A percentile compares a stretch with the other conserved stretches of the same genome.
These are phyloP conservation scores for Anhinga anhinga DNA, from an alignment of 2,113 vertebrate genomes.

Conservation along the genomic window DNA sequence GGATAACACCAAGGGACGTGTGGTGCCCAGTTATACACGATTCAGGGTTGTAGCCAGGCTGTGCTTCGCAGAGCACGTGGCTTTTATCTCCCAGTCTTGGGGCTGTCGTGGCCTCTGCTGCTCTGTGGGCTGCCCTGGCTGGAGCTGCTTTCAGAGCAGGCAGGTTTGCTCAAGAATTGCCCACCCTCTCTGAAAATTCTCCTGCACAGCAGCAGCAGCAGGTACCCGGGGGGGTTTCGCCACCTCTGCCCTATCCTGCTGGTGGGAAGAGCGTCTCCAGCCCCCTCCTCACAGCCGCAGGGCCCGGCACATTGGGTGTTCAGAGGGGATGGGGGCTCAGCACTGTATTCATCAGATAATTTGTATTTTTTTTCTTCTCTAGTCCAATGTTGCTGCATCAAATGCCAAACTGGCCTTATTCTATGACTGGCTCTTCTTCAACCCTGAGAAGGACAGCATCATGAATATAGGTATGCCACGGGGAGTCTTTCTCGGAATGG, in stretches of 20 bases:
- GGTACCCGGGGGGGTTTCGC: accelerated
- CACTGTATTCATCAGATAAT: accelerated
- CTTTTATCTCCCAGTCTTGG: background rate
- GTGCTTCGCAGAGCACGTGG: background rate
- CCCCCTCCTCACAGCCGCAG: accelerated
- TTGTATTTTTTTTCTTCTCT: background rate
- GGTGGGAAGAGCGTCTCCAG: background rate
- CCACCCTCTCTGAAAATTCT: too few species aligned
- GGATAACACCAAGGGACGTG: background rate
- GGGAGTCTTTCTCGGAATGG: accelerated
- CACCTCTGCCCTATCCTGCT: background rate
- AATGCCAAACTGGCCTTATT: slow-evolving; percentile 97
- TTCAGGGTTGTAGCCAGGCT: background rate
- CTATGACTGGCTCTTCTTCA: slow-evolving; percentile 99
- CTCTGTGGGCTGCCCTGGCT: background rate
- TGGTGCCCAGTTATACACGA: accelerated
- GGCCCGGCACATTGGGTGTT: accelerated
- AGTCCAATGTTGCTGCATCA: slow-evolving; percentile 96
- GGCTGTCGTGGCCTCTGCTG: background rate
- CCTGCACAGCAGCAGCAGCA: background rate
- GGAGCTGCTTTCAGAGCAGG: background rate
- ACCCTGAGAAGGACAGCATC: slow-evolving; percentile 97
- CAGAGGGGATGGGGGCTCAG: accelerated
- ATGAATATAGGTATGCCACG: slow-evolving; percentile 90
- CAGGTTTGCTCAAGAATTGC: background rate